Percentiles rank a stretch among this genome's conserved stretches.
Evolutionary conservation across 2,113 vertebrate genomes (phyloP).

Genomic region (Sclerurus mexicanus): DNA sequence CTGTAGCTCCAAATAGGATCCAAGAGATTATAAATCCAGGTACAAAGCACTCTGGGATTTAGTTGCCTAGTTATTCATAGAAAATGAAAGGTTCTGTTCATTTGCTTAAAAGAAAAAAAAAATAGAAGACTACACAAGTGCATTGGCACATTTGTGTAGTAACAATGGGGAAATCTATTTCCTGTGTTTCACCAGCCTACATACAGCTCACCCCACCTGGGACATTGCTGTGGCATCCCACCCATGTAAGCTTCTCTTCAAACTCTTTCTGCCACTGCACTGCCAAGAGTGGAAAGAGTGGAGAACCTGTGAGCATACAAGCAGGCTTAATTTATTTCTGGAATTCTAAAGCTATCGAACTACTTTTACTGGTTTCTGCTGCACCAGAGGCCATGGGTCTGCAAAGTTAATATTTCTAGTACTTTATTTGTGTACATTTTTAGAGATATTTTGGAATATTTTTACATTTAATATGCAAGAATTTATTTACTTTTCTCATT

Average conservation of each 20-base stretch:
- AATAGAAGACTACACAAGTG: too few relatives aligned
- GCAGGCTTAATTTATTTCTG: background rate
- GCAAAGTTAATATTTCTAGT: background rate
- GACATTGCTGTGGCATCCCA: rapidly evolving
- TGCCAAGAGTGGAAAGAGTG: background rate
- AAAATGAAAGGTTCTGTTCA: background rate
- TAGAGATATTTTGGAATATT: background rate
- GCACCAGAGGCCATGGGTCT: background rate
- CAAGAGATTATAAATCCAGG: background rate
- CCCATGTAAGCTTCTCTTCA: background rate
- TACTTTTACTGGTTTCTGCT: background rate
- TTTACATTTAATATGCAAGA: background rate
- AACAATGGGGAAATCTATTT: background rate
- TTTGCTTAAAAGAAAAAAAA: background rate
- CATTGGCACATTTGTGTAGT: too few relatives aligned
- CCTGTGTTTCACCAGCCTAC: background rate
- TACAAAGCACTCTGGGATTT: background rate
- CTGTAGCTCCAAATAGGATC: background rate
- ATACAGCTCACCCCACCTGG: background rate
- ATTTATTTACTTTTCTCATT: background rate
- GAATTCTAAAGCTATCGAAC: background rate
- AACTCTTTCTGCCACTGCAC: background rate
- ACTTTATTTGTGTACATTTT: background rate
- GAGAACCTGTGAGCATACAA: background rate
- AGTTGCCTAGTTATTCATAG: background rate